Evolutionary conservation across 2,113 vertebrate species (phyloP), one percentile per base, ranked within the genome.

Genomic region (Barnardius zonarius): DNA sequence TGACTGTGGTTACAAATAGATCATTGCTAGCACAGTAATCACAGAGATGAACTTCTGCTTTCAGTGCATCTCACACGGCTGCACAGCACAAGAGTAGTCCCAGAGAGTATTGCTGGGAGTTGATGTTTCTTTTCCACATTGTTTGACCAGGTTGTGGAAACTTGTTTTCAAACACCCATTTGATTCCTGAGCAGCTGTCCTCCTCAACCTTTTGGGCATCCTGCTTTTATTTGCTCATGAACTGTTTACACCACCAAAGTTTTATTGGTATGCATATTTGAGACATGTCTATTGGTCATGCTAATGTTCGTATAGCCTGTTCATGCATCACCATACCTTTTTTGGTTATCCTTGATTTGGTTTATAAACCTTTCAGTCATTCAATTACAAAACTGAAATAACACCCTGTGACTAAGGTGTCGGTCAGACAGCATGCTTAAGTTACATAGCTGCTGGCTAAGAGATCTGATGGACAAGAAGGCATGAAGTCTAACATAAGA

Each of bases 211-310:
- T 92, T 70, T 62, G 78, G 81, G 39, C 43, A 91, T 51, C 69
- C 43, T 57, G 77, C 55, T 88, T 93, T 93, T 96, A 89, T 85
- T 87, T 95, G 77, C 57, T 92, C 75, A 78, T 81, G 31, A 27
- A 79, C 69, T 93, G 27, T 87, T 87, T 91, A 89, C 48, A 89
- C 35, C 61, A 68, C 64, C 25, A 9, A 73, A 89, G 55, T 92
- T 92, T 86, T 79, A 48, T 64, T 81, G 86, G 75, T 76, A 39
- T 23, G 28, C 77, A 5, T 78, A 72, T 89, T 31, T 54, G 39
- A 83, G 43, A 84, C 33, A 51, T 11, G 7, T 86, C 86, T 90
- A 31, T 84, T 84, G 83, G 86, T 91, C 83, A 93, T 51, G 66
- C 33, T 54, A 66, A 64, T 52, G 80, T 24, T 43, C 17, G 7